phyloP scores from a whole-genome alignment of 1,140 invertebrate genomes.

The Dendroctonus valens region DNA sequence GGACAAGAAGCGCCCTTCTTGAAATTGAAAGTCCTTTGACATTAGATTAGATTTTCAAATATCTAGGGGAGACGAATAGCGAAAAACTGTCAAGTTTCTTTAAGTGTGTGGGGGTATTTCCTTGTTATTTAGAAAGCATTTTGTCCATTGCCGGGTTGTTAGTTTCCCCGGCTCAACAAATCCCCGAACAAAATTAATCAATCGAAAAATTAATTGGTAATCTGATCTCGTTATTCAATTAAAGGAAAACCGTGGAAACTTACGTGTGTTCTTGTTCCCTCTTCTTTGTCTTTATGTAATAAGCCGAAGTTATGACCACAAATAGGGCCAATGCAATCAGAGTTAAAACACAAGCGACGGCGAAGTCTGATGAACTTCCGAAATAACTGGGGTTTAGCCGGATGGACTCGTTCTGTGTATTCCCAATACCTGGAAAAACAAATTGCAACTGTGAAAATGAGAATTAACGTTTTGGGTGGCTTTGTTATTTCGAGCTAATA shows the following conservation, averaged over 20 bases:
- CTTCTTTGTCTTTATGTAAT: slow-evolving; percentile 78
- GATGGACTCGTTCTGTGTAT: slow-evolving; percentile 60
- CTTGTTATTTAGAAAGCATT: too few species aligned
- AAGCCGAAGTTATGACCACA: slow-evolving; percentile 66
- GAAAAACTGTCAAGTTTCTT: too few species aligned
- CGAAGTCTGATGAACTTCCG: slow-evolving; percentile 65
- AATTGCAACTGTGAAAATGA: slow-evolving; percentile 45
- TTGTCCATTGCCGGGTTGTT: too few species aligned
- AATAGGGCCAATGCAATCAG: slow-evolving; percentile 64
- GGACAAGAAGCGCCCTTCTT: background rate
- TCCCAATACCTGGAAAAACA: slow-evolving; percentile 29
- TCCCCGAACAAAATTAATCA: slow-evolving; percentile 1
- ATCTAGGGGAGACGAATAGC: too few species aligned
- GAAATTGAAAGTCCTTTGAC: too few species aligned
- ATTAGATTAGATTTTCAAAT: too few species aligned
- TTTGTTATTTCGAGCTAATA: slow-evolving; percentile 27
- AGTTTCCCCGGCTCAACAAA: background rate
- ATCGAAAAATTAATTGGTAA: slow-evolving; percentile 21
- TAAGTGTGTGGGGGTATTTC: too few species aligned
- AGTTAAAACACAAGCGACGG: slow-evolving; percentile 76
- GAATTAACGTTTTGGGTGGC: slow-evolving; percentile 25
- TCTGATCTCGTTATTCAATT: slow-evolving; percentile 17
- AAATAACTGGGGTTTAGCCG: slow-evolving; percentile 61
- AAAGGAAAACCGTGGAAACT: slow-evolving; percentile 51
- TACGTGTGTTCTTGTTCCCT: slow-evolving; percentile 73